These are phyloP conservation scores for Eciton burchellii DNA, from an alignment of 1,140 invertebrate genomes.

Conservation along the genomic window DNA sequence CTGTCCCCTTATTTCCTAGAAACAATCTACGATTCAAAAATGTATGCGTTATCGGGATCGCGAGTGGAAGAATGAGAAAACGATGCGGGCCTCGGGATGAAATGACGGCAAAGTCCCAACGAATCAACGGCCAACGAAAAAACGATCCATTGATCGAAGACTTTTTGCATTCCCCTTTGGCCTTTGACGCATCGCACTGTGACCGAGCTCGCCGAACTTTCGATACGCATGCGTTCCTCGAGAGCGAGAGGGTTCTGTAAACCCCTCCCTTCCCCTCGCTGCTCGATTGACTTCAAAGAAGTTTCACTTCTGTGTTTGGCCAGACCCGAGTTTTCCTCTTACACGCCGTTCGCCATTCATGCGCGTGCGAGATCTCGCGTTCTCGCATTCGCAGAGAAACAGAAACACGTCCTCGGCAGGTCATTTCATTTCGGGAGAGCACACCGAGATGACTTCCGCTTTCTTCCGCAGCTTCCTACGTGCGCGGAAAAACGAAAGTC, in stretches of 20 bases:
- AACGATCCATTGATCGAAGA: slow-evolving; percentile 55
- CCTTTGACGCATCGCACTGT: slow-evolving; percentile 29
- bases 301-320: slow-evolving; percentile 46
- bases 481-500: neutral
- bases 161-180: slow-evolving; percentile 49
- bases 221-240: slow-evolving; percentile 35
- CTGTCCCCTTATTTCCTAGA: neutral
- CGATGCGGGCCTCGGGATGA: slow-evolving; percentile 45
- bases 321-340: slow-evolving; percentile 14
- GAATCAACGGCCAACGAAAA: slow-evolving; percentile 44
- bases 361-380: neutral
- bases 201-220: slow-evolving; percentile 5
- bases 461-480: neutral
- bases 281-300: slow-evolving; percentile 60
- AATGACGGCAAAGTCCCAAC: slow-evolving; percentile 36
- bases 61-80: neutral
- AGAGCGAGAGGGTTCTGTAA: neutral
- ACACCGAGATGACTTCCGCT: neutral
- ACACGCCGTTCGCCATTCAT: neutral
- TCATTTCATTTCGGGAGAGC: neutral
- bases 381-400: neutral
- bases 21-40: slow-evolving; percentile 46
- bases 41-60: slow-evolving; percentile 4
- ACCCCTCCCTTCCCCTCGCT: neutral
- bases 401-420: slow-evolving; percentile 16